Evolutionary conservation across 2,888 invertebrate species (phyloP).

Genomic region (Orthonychiurus folsomi): DNA sequence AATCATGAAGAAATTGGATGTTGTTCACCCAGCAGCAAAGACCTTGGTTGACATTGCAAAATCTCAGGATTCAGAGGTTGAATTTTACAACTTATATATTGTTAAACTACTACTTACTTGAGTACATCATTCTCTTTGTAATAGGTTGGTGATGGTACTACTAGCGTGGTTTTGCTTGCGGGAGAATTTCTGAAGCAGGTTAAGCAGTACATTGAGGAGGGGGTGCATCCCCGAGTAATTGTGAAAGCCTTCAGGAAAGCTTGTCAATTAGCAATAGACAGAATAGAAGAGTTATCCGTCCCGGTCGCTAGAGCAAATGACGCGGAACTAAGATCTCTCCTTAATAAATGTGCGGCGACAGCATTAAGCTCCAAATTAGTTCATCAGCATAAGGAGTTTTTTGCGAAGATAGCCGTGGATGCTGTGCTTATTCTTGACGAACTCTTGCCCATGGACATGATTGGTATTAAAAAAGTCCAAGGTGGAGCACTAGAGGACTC

Average conservation of each 20-base stretch:
- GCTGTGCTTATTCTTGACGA: slow-evolving; percentile 86
- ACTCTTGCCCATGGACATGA: slow-evolving; percentile 92
- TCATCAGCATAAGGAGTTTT: slow-evolving; percentile 89
- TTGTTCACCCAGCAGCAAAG: slow-evolving; percentile 96
- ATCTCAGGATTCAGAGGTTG: slow-evolving; percentile 94
- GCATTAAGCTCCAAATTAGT: slow-evolving; percentile 96
- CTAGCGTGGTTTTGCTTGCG: slow-evolving; percentile 89
- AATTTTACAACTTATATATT: neutral
- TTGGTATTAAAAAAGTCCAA: slow-evolving; percentile 92
- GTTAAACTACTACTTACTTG: too few relatives aligned
- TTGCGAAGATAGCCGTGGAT: slow-evolving; percentile 94
- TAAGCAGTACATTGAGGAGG: slow-evolving; percentile 93
- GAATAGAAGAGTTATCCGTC: slow-evolving; percentile 73
- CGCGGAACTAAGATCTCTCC: slow-evolving; percentile 55
- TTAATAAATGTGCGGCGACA: slow-evolving; percentile 87
- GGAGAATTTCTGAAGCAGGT: slow-evolving; percentile 91
- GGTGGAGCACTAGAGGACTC: slow-evolving; percentile 65
- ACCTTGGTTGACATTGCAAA: slow-evolving; percentile 97
- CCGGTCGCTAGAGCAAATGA: slow-evolving; percentile 47
- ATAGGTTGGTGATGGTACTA: slow-evolving; percentile 97
- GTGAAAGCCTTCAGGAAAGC: slow-evolving; percentile 82
- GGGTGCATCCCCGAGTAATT: slow-evolving; percentile 86
- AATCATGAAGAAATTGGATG: slow-evolving; percentile 93
- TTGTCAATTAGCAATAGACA: slow-evolving; percentile 67
- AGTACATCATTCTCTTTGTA: slow-evolving; percentile 17